A percentile compares a stretch with the other conserved stretches of the same genome.
These are phyloP conservation scores for Stegostoma tigrinum DNA, from an alignment of 2,113 vertebrate species.

Conservation along the genomic window DNA sequence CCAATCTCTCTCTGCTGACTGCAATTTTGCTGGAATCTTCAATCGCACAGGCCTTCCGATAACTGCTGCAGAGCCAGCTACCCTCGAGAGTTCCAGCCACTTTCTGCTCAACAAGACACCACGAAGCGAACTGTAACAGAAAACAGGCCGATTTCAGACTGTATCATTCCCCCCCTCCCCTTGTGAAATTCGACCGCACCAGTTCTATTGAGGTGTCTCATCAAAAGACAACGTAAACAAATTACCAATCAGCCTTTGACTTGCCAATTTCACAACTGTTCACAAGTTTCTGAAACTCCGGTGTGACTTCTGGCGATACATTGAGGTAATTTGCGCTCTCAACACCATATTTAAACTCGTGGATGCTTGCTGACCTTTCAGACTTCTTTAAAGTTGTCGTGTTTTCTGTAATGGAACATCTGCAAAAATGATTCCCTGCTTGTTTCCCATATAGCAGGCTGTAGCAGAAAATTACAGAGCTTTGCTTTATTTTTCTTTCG, in stretches of 20 bases:
- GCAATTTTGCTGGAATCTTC: background rate
- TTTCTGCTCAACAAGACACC: background rate
- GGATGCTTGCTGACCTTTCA: background rate
- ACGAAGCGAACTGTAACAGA: background rate
- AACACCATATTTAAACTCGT: background rate
- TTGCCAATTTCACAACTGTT: background rate
- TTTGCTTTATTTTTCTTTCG: background rate
- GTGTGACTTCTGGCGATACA: background rate
- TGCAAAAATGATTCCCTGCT: background rate
- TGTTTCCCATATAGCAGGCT: background rate
- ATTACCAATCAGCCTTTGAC: background rate
- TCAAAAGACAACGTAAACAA: background rate
- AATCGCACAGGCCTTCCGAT: background rate
- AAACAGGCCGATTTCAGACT: background rate
- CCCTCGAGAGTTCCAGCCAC: background rate
- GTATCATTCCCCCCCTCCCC: background rate
- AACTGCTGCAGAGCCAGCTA: background rate
- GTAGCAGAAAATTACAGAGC: background rate
- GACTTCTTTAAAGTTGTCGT: background rate
- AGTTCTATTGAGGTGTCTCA: background rate
- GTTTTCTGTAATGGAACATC: slow-evolving; percentile 15
- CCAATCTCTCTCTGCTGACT: background rate
- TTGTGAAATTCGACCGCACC: background rate
- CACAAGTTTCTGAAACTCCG: background rate
- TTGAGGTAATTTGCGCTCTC: background rate